Base-by-base conservation (phyloP, 2,888 invertebrate species). In the Blera fallax region DNA sequence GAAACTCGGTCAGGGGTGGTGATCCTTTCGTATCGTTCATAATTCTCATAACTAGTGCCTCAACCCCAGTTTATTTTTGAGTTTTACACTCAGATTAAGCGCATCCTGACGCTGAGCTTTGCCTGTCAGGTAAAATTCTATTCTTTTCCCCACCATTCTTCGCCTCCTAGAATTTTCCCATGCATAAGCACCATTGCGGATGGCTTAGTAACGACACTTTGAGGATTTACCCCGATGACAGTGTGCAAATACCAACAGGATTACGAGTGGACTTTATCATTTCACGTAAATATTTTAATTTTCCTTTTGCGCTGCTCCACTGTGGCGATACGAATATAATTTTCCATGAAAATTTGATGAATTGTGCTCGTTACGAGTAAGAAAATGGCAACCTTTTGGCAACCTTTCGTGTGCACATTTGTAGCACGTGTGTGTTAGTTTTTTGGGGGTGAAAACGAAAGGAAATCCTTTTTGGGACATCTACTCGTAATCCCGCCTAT, bases 281-380 rank as follows among this genome's bases (percentile, higher is more conserved):
- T 80, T 80, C 84, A 60, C 64, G 79, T 84, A 76, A 84, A 84
- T 84, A 84, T 84, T 84, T 84, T 84, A 84, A 84, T 84, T 80
- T 80, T 74, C 64, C 70, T 62, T 69, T 64, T 58, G 56, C 21
- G 32, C 43, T 37, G 6, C 48, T 48, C 32, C 32, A 34, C 43
- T 60, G 29, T 45, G 5, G 24, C 24, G 2, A 18, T 65, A 58
- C 65, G 62, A 83, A 67, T 67, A 65, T 62, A 79, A 79, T 83
- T 73, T 73, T 3, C 50, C 80, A 84, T 84, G 80, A 84, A 84
- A 84, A 70, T 84, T 84, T 84, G 84, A 84, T 84, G 84, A 80
- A 80, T 70, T 76, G 64, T 50, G 45, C 16, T 32, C 52, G 67
- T 62, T 70, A n/a, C n/a, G n/a, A n/a, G n/a, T n/a, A 72, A 69